These are phyloP conservation scores for Agonopterix subpropinquella DNA, from an alignment of 2,888 invertebrate species.

Conservation along the genomic window DNA sequence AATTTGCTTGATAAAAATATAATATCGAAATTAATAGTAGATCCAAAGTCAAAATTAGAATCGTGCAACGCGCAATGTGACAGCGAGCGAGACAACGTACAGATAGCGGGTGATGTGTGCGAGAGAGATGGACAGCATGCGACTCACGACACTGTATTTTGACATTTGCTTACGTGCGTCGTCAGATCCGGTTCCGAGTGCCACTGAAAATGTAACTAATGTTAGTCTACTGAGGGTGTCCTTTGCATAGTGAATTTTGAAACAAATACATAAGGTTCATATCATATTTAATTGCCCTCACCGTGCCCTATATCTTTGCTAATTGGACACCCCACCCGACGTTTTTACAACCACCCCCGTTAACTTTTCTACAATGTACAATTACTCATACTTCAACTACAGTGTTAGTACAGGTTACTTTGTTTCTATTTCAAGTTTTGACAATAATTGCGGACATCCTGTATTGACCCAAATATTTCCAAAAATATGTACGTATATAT, in stretches of 20 bases:
- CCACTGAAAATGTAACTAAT: conserved; percentile 69
- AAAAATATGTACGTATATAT: too few relatives aligned
- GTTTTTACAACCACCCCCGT: background rate
- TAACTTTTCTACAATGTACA: conserved; percentile 4
- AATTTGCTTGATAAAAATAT: too few relatives aligned
- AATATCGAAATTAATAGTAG: background rate
- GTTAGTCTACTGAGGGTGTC: conserved; percentile 61
- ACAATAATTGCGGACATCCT: too few relatives aligned
- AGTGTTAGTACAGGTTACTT: too few relatives aligned
- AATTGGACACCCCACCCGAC: background rate
- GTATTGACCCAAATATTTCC: too few relatives aligned
- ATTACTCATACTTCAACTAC: background rate
- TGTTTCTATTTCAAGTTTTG: too few relatives aligned
- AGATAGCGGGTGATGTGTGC: conserved; percentile 46
- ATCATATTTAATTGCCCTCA: background rate
- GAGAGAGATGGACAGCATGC: conserved; percentile 57
- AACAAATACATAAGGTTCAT: background rate
- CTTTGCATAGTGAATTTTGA: conserved; percentile 5
- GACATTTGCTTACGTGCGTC: conserved; percentile 68
- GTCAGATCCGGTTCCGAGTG: conserved; percentile 68
- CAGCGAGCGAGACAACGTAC: conserved; percentile 45
- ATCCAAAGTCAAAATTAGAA: conserved; percentile 18
- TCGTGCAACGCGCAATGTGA: conserved; percentile 12
- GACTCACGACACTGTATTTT: conserved; percentile 61
- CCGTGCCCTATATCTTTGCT: background rate